Conservation (phyloP, 2,797 vertebrate genomes). For the Pteronotus mesoamericanus region DNA sequence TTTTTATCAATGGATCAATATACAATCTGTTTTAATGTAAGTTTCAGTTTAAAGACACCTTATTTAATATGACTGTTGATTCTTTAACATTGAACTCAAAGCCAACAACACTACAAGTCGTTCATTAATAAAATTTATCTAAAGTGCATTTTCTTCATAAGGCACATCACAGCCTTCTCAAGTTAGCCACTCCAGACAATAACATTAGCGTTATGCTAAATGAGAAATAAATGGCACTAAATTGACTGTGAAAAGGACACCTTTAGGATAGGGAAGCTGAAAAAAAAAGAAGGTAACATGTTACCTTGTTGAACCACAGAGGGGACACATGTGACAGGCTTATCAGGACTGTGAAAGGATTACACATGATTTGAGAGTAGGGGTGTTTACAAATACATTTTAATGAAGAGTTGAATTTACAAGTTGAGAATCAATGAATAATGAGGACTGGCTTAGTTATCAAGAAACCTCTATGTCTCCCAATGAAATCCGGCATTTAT, state of each 20-base stretch:
- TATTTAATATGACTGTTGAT: background rate
- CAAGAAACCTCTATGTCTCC: background rate
- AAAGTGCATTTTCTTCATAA: background rate
- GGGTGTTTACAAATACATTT: background rate
- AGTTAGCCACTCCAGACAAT: background rate
- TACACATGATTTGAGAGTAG: background rate
- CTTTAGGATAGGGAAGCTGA: background rate
- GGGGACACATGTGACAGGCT: background rate
- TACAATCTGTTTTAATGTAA: background rate
- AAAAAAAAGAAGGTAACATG: background rate
- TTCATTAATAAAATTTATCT: background rate
- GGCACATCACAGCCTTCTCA: background rate
- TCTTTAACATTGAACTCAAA: background rate
- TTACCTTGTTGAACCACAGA: background rate
- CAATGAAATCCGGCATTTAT: background rate
- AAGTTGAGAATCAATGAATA: background rate
- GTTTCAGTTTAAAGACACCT: background rate
- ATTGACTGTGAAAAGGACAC: background rate
- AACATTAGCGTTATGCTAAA: background rate
- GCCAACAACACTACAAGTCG: background rate
- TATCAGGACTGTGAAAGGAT: background rate
- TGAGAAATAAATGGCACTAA: background rate
- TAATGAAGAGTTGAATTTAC: background rate
- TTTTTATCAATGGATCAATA: background rate
- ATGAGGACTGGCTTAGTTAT: background rate